phyloP scores from a whole-genome alignment of 2,113 vertebrate genomes.

The Psammodynastes pulverulentus region DNA sequence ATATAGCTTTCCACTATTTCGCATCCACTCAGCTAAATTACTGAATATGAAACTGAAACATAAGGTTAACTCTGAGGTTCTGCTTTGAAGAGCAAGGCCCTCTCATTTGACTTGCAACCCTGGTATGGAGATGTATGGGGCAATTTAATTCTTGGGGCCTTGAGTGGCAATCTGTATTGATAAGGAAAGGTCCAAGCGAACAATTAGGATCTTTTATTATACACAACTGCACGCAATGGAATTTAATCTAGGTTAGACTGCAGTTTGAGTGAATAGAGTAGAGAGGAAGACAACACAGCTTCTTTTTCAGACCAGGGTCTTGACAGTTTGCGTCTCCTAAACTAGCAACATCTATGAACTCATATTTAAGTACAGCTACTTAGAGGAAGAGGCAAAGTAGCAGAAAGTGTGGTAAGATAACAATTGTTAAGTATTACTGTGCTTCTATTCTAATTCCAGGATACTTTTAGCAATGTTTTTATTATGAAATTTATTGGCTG shows the following conservation, averaged over 20 bases:
- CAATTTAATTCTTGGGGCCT: background rate
- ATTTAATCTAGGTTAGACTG: background rate
- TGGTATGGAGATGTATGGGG: background rate
- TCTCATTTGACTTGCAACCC: background rate
- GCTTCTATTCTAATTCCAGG: background rate
- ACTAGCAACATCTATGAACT: background rate
- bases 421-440: background rate
- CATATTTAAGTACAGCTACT: background rate
- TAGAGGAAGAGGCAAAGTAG: background rate
- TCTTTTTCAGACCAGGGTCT: background rate
- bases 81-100: background rate
- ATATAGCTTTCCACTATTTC: background rate
- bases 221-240: background rate
- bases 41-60: background rate
- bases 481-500: background rate
- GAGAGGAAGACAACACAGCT: background rate
- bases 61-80: background rate
- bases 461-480: background rate
- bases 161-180: background rate
- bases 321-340: too few species aligned
- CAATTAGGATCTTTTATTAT: background rate
- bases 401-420: conserved; percentile 28
- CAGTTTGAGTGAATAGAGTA: background rate
- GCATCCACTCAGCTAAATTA: background rate
- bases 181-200: background rate